Evolutionary conservation across 2,888 invertebrate genomes (phyloP), one percentile per base, ranked within the genome.

Genomic region (Aspidapion aeneum): DNA sequence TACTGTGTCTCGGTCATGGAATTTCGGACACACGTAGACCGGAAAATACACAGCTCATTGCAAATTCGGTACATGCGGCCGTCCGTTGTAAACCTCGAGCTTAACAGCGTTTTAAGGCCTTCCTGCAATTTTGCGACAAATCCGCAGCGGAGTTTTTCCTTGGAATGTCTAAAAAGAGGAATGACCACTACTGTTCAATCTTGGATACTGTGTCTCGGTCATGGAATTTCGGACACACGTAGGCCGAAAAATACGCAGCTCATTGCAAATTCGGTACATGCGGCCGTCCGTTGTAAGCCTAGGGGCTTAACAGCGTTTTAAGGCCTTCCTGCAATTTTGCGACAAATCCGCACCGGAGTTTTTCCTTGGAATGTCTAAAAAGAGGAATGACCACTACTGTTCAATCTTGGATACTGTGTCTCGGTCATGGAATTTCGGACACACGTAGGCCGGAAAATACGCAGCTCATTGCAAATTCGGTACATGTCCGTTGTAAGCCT

Each of bases 251-350:
- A n/a, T n/a, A 58, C 22, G 49, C 48, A 50, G 16, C 18, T 16
- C 48, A 48, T 57, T 5, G 17, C 18, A 57, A 64, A 56, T 56
- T 60, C 63, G 62, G 60, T 18, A 57, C 56, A 21, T n/a, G n/a
- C 62, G 49, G n/a, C n/a, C n/a, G n/a, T n/a, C n/a, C n/a, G n/a
- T n/a, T 60, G 62, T 65, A 63, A 65, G 63, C 65, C 58, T 22
- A 52, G 22, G 55, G 62, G 65, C 61, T 65, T 63, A 63, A 63
- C 63, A 65, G 60, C 64, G 54, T 35, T 35, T 63, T 63, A 62
- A 65, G 63, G 62, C 65, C 63, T 65, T 63, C 60, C 58, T 62
- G 65, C 65, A 65, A 65, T 65, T 65, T 65, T 65, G 20, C 63
- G 62, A 65, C 65, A 65, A 59, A 64, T 64, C 57, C 60, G 51